Evolutionary conservation across 2,888 invertebrate genomes (phyloP).

Genomic region (Scrobipalpa costella): DNA sequence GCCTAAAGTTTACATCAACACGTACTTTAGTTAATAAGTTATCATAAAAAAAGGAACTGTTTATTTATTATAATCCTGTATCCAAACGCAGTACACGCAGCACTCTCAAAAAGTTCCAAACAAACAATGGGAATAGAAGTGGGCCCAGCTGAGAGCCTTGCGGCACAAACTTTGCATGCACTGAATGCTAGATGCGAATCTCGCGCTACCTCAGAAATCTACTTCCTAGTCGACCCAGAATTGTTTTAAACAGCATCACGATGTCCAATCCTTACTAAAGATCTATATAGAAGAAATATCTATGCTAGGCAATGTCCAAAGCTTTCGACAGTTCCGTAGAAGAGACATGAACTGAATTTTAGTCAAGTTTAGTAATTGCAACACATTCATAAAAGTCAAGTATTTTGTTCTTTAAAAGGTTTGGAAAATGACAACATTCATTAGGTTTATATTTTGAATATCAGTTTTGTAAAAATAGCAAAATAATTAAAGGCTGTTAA

Average conservation of each 20-base stretch:
- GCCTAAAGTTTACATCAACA: too few species aligned
- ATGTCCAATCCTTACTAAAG: constrained; percentile 26
- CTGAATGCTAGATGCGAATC: constrained; percentile 45
- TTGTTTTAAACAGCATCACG: constrained; percentile 28
- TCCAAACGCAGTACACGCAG: neutral
- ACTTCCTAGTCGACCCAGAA: constrained; percentile 36
- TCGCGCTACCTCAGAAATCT: constrained; percentile 40
- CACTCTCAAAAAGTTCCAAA: constrained; percentile 13
- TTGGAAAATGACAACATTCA: too few species aligned
- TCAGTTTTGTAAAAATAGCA: too few species aligned
- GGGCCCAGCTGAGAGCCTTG: constrained; percentile 39
- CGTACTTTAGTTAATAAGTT: too few species aligned
- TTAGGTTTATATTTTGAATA: too few species aligned
- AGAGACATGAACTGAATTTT: neutral
- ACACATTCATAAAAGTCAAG: too few species aligned
- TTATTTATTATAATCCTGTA: neutral
- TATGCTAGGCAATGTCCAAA: neutral
- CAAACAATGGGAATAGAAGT: constrained; percentile 31
- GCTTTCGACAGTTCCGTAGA: neutral
- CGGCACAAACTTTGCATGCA: constrained; percentile 37
- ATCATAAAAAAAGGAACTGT: too few species aligned
- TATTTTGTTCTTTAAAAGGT: too few species aligned
- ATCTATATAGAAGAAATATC: neutral
- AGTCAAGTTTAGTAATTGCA: too few species aligned
- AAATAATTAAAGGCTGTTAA: too few species aligned